phyloP scores from a whole-genome alignment of 1,140 invertebrate species.

The Capitella teleta region DNA sequence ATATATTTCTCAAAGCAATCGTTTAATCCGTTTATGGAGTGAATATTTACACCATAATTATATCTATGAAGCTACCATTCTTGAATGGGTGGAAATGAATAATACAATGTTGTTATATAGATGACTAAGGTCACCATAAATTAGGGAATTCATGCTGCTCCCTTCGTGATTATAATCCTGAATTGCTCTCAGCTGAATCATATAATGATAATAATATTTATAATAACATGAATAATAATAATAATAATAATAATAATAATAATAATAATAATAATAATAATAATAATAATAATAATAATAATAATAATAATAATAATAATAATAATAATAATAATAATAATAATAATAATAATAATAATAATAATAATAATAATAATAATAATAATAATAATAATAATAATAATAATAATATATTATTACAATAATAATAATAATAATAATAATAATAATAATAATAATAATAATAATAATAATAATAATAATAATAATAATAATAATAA shows the following conservation, averaged over 20 bases:
- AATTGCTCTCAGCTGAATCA: too few species aligned
- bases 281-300: constrained; percentile 11
- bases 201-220: constrained; percentile 9
- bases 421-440: constrained; percentile 3
- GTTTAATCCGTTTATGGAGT: too few species aligned
- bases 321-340: constrained; percentile 11
- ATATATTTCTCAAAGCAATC: too few species aligned
- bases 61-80: too few species aligned
- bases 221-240: constrained; percentile 9
- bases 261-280: constrained; percentile 11
- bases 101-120: too few species aligned
- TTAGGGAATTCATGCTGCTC: too few species aligned
- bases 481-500: too few species aligned
- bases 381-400: constrained; percentile 11
- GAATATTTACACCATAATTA: too few species aligned
- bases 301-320: constrained; percentile 11
- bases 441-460: constrained; percentile 9
- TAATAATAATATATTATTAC: constrained; percentile 6
- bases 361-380: constrained; percentile 11
- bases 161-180: too few species aligned
- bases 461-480: too few species aligned
- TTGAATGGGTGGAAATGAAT: too few species aligned
- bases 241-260: constrained; percentile 12
- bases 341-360: constrained; percentile 11
- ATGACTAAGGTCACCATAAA: too few species aligned